These are phyloP conservation scores for Myopa testacea DNA, from an alignment of 2,888 invertebrate species.

Conservation along the genomic window DNA sequence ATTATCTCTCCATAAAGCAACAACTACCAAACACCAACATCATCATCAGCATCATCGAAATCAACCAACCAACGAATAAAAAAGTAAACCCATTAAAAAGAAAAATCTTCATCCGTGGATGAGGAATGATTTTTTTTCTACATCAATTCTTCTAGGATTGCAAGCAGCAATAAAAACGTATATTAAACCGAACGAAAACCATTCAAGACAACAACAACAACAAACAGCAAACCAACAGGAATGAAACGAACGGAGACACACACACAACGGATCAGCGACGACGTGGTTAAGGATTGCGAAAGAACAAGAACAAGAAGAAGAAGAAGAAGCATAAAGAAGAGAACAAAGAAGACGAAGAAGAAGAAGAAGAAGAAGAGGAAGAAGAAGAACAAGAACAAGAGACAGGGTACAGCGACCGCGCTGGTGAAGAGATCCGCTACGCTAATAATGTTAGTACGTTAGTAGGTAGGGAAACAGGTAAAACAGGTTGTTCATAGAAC, in stretches of 20 bases:
- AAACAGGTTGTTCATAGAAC: constrained; percentile 65
- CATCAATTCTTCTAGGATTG: no score
- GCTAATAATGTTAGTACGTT: constrained; percentile 68
- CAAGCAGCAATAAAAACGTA: no score
- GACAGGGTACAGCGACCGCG: no score
- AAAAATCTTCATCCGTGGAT: no score
- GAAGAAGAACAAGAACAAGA: no score
- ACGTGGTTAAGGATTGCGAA: constrained; percentile 3
- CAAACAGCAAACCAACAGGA: neutral
- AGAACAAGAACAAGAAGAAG: neutral
- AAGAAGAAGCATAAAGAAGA: neutral
- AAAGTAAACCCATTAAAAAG: no score
- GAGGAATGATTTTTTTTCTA: no score
- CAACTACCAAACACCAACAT: no score
- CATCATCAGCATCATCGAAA: no score
- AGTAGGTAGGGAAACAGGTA: constrained; percentile 68
- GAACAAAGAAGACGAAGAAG: constrained; percentile 6
- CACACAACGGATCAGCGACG: constrained; percentile 34
- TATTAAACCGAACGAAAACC: neutral
- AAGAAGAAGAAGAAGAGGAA: neutral
- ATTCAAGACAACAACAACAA: neutral
- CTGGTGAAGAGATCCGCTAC: constrained; percentile 57
- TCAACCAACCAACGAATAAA: no score
- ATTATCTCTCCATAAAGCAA: no score
- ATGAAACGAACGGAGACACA: constrained; percentile 5